Evolutionary conservation across 2,797 vertebrate genomes (phyloP).

Genomic region (Characodon lateralis): DNA sequence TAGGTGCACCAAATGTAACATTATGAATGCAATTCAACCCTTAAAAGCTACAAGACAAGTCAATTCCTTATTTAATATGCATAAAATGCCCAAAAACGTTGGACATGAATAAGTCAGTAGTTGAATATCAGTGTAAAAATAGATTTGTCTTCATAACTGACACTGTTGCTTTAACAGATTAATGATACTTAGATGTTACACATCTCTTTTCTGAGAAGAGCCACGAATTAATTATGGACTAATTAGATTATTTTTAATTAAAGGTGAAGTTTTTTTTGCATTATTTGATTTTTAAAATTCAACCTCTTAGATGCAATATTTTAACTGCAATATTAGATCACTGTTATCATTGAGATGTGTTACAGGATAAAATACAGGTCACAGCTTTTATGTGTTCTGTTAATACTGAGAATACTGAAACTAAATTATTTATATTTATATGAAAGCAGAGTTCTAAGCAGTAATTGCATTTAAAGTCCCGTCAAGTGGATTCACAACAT

Average conservation of each 20-base stretch:
- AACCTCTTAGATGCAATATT: not conserved
- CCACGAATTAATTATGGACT: not conserved
- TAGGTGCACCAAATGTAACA: not conserved
- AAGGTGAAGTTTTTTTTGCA: not conserved
- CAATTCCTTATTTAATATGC: not conserved
- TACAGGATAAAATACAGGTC: not conserved
- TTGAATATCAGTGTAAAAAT: not conserved
- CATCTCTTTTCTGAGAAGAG: not conserved
- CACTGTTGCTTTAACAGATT: not conserved
- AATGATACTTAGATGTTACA: not conserved
- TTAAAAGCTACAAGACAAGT: not conserved
- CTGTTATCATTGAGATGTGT: not conserved
- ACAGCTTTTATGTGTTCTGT: conserved; percentile 11
- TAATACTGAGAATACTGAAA: conserved; percentile 10
- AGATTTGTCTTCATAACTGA: not conserved
- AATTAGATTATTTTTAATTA: not conserved
- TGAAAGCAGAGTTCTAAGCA: conserved; percentile 22
- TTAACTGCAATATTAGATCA: not conserved
- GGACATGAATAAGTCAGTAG: not conserved
- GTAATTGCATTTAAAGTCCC: conserved; percentile 22
- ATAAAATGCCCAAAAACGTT: not conserved
- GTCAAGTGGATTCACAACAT: conserved; percentile 28
- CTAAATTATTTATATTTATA: conserved; percentile 12
- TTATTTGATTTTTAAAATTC: not conserved
- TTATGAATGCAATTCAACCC: no score